A percentile compares a stretch with the other conserved stretches of the same genome.
These are phyloP conservation scores for Tridacna crocea DNA, from an alignment of 2,888 invertebrate species.

Conservation along the genomic window DNA sequence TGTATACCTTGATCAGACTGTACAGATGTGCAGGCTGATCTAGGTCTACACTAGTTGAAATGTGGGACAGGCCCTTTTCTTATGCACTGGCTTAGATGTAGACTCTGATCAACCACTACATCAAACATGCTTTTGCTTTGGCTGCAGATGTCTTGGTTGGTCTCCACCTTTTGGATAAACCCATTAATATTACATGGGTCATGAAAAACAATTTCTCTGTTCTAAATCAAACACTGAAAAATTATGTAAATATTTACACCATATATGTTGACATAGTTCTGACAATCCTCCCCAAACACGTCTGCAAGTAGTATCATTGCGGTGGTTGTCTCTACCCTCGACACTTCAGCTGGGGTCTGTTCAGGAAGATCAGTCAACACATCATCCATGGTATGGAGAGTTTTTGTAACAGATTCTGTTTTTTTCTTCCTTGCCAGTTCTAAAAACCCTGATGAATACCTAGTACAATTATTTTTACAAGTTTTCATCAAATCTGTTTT, in stretches of 20 bases:
- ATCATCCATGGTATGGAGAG: neutral
- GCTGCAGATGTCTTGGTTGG: too few species aligned
- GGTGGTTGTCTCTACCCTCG: slow-evolving; percentile 2
- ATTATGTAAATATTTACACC: slow-evolving; percentile 1
- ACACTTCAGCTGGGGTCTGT: neutral
- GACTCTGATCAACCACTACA: too few species aligned
- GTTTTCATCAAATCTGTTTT: slow-evolving; percentile 3
- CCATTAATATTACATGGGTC: too few species aligned
- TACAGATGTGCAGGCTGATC: neutral
- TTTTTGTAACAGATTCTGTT: neutral
- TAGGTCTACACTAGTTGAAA: neutral
- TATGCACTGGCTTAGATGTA: too few species aligned
- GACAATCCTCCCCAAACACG: neutral
- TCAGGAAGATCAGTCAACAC: neutral
- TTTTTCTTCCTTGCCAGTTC: slow-evolving; percentile 12
- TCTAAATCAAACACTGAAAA: too few species aligned
- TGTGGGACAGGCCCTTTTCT: too few species aligned
- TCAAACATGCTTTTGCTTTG: too few species aligned
- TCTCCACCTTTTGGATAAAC: too few species aligned
- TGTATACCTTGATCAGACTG: neutral
- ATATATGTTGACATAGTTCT: neutral
- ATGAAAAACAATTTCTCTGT: too few species aligned
- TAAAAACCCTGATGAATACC: slow-evolving; percentile 2
- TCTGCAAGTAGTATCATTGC: neutral
- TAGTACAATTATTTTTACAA: neutral